A percentile compares a stretch with the other conserved stretches of the same genome.
These are phyloP conservation scores for Conus canariensis DNA, from an alignment of 2,888 invertebrate genomes.

Conservation along the genomic window DNA sequence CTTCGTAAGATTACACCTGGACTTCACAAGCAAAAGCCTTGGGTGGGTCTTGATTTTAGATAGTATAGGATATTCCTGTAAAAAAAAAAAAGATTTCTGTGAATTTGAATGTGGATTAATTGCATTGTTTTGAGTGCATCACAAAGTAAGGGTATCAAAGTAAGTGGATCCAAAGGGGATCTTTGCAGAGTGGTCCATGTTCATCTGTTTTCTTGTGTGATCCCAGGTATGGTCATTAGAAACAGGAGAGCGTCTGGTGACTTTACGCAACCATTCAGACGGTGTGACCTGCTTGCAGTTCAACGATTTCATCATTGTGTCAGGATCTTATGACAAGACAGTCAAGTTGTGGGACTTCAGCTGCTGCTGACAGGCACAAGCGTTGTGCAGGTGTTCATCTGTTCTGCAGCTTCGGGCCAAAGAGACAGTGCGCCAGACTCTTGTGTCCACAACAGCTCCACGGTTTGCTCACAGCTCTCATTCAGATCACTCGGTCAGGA, in stretches of 20 bases:
- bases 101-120: no score
- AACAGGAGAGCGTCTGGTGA: slow-evolving; percentile 80
- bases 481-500: neutral
- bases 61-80: no score
- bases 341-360: slow-evolving; percentile 82
- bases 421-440: no score
- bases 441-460: neutral
- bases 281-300: slow-evolving; percentile 82
- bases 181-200: no score
- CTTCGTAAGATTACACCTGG: no score
- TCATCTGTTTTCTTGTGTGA: slow-evolving; percentile 14
- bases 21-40: no score
- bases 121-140: no score
- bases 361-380: slow-evolving; percentile 62
- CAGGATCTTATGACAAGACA: slow-evolving; percentile 81
- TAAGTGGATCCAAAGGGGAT: no score
- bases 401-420: neutral
- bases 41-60: no score
- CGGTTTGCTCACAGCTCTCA: neutral
- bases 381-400: neutral
- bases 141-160: no score
- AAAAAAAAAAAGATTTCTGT: no score
- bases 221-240: slow-evolving; percentile 80
- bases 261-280: slow-evolving; percentile 80
- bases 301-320: slow-evolving; percentile 81